Conservation (phyloP, 2,113 vertebrate genomes). For the Scomber scombrus region DNA sequence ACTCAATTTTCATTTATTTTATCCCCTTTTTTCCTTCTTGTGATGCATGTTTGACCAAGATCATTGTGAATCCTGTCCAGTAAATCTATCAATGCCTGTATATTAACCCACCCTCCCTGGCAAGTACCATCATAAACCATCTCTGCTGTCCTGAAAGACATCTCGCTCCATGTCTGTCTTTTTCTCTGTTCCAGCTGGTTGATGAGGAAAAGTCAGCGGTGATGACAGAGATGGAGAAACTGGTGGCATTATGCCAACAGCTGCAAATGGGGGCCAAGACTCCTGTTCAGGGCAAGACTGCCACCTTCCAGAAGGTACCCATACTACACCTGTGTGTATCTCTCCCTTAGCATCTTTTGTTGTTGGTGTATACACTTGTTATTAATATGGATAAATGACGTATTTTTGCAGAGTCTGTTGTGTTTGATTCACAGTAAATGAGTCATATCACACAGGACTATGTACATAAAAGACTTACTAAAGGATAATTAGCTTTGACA, state of each 20-base stretch:
- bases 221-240: conserved; percentile 92
- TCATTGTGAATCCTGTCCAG: conserved; percentile 23
- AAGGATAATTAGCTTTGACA: conserved; percentile 10
- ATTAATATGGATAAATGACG: background rate
- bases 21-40: conserved; percentile 13
- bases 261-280: conserved; percentile 90
- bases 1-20: conserved; percentile 26
- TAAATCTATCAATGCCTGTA: conserved; percentile 7
- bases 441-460: conserved; percentile 1
- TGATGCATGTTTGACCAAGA: conserved; percentile 13
- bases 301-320: conserved; percentile 93
- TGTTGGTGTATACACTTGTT: conserved; percentile 6
- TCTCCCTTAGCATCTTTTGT: background rate
- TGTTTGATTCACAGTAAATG: conserved; percentile 7
- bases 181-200: conserved; percentile 85
- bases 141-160: conserved; percentile 14
- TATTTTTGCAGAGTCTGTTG: background rate
- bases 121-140: conserved; percentile 7
- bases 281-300: conserved; percentile 91
- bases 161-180: background rate
- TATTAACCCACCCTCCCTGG: background rate
- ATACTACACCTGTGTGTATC: conserved; percentile 15
- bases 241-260: conserved; percentile 90
- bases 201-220: conserved; percentile 90
- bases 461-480: background rate